Evolutionary conservation across 1,140 invertebrate species (phyloP).

Genomic region (Microplitis mediator): DNA sequence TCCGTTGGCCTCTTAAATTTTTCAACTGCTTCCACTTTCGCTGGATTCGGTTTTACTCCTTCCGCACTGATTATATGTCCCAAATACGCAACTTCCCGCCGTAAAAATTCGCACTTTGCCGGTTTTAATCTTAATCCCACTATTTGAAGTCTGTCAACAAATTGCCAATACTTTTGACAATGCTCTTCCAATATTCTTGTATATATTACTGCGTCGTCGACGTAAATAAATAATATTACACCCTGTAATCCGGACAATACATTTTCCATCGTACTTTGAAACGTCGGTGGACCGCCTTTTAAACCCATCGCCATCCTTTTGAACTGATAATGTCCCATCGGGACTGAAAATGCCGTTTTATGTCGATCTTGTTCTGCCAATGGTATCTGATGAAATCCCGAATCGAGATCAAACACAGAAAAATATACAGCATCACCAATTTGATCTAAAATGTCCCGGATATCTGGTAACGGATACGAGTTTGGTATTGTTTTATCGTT

Average conservation of each 20-base stretch:
- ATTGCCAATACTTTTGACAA: not conserved
- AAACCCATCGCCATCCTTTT: not conserved
- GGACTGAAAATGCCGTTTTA: not conserved
- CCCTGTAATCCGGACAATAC: not conserved
- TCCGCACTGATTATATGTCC: not conserved
- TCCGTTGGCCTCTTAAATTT: not conserved
- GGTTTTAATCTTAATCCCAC: not conserved
- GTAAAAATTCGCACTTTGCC: conserved; percentile 9
- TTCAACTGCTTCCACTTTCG: not conserved
- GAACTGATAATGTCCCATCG: not conserved
- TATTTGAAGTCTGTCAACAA: not conserved
- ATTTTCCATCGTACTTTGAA: not conserved
- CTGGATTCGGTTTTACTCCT: not conserved
- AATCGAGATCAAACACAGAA: not conserved
- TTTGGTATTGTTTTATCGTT: not conserved
- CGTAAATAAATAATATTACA: not conserved
- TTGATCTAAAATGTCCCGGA: not conserved
- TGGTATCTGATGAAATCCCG: not conserved
- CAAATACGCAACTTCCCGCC: not conserved
- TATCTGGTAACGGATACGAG: not conserved
- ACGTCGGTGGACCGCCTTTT: conserved; percentile 1
- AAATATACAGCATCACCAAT: not conserved
- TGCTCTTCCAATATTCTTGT: not conserved
- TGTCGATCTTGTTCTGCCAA: not conserved
- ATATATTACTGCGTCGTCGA: not conserved